Percentiles rank a stretch among this genome's conserved stretches.
These are phyloP conservation scores for Leptopilina drosophilae DNA, from an alignment of 2,888 invertebrate genomes.

Conservation along the genomic window DNA sequence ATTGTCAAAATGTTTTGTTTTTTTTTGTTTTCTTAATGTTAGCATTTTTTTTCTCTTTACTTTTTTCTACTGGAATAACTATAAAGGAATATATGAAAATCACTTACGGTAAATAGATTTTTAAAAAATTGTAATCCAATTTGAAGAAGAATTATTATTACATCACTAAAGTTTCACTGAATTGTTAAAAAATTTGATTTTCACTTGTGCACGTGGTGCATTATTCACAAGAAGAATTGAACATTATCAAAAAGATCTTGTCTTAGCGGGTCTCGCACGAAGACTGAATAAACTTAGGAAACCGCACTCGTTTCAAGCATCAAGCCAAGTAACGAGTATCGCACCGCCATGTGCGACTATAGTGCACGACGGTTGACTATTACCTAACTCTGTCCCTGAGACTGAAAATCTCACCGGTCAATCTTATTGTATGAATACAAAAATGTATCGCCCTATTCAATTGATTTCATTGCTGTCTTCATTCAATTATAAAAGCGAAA, in stretches of 20 bases:
- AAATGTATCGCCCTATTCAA: too few relatives aligned
- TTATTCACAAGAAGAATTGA: constrained; percentile 42
- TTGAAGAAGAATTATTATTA: constrained; percentile 19
- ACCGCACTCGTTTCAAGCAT: constrained; percentile 43
- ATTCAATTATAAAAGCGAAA: too few relatives aligned
- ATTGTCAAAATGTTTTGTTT: too few relatives aligned
- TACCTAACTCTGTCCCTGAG: constrained; percentile 1
- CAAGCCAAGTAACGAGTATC: constrained; percentile 45
- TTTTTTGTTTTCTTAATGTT: too few relatives aligned
- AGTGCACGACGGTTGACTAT: not conserved
- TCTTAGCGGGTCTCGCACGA: constrained; percentile 62
- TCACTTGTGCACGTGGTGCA: constrained; percentile 46
- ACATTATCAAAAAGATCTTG: constrained; percentile 53
- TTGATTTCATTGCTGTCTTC: too few relatives aligned
- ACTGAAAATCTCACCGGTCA: not conserved
- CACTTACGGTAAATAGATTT: constrained; percentile 45
- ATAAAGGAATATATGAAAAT: not conserved
- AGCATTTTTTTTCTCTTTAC: too few relatives aligned
- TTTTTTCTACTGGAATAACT: too few relatives aligned
- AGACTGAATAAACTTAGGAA: constrained; percentile 61
- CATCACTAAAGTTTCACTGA: constrained; percentile 42
- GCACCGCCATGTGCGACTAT: constrained; percentile 13
- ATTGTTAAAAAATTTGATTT: not conserved
- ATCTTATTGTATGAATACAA: too few relatives aligned
- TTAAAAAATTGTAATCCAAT: constrained; percentile 44